phyloP scores from a whole-genome alignment of 2,797 vertebrate species.

The Urosaurus nigricauda region DNA sequence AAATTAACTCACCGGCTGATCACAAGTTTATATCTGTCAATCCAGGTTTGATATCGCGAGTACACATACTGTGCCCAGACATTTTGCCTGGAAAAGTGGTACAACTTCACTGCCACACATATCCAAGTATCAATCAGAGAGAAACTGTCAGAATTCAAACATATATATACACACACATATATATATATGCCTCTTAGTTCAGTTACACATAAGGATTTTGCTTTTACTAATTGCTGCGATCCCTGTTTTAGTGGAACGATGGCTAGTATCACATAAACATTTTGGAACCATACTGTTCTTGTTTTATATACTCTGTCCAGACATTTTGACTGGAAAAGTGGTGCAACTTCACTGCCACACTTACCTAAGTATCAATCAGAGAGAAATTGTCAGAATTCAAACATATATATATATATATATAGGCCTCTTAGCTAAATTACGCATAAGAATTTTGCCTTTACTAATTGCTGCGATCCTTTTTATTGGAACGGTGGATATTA shows the following conservation, averaged over 20 bases:
- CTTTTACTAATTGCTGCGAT: too few species aligned
- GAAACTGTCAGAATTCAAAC: too few species aligned
- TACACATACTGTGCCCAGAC: background rate
- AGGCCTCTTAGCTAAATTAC: background rate
- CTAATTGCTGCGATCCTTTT: too few species aligned
- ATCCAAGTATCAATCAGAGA: background rate
- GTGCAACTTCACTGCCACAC: background rate
- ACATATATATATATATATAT: background rate
- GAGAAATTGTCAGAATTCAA: too few species aligned
- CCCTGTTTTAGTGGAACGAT: background rate
- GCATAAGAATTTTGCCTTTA: too few species aligned
- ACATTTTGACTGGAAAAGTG: background rate
- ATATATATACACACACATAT: too few species aligned
- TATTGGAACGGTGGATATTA: background rate
- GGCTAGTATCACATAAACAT: background rate
- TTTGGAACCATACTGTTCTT: too few species aligned
- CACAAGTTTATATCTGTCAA: background rate
- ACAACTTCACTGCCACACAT: background rate
- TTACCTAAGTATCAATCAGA: background rate
- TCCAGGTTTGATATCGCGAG: background rate
- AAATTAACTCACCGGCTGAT: background rate
- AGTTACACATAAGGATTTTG: too few species aligned
- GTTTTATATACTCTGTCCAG: background rate
- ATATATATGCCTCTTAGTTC: background rate
- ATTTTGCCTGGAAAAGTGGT: background rate